Percentiles rank a stretch among this genome's conserved stretches.
phyloP scores from a whole-genome alignment of 2,797 vertebrate species.

The Xenopus petersii region DNA sequence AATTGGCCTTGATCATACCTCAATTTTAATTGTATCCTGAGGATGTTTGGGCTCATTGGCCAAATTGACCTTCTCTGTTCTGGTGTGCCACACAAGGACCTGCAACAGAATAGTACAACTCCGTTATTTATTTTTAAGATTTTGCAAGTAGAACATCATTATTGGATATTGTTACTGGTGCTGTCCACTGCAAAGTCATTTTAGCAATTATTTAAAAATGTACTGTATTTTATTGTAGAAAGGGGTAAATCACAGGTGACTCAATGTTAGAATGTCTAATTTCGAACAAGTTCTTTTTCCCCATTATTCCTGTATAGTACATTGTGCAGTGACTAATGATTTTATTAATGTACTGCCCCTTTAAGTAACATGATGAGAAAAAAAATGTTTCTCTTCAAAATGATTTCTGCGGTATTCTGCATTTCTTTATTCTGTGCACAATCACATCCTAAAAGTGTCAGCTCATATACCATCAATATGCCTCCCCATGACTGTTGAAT shows the following conservation, averaged over 20 bases:
- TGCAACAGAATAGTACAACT: conserved; percentile 54
- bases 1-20: conserved; percentile 72
- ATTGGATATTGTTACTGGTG: not conserved
- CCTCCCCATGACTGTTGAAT: not conserved
- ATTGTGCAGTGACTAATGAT: not conserved
- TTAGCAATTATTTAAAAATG: not conserved
- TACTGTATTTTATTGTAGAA: too few species aligned
- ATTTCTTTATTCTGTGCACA: too few species aligned
- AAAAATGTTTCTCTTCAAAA: too few species aligned
- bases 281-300: not conserved
- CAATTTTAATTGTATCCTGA: conserved; percentile 86
- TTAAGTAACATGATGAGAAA: too few species aligned
- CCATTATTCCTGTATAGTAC: not conserved
- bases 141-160: conserved; percentile 13
- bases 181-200: not conserved
- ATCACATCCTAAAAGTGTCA: too few species aligned
- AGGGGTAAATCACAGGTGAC: not conserved
- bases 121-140: conserved; percentile 4
- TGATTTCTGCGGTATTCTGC: not conserved
- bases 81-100: conserved; percentile 98
- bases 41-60: conserved; percentile 89
- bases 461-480: too few species aligned
- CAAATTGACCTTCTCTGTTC: conserved; percentile 93
- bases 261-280: not conserved
- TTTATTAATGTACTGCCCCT: too few species aligned